These are phyloP conservation scores for Phyllotreta cruciferae DNA, from an alignment of 2,888 invertebrate species.

Conservation along the genomic window DNA sequence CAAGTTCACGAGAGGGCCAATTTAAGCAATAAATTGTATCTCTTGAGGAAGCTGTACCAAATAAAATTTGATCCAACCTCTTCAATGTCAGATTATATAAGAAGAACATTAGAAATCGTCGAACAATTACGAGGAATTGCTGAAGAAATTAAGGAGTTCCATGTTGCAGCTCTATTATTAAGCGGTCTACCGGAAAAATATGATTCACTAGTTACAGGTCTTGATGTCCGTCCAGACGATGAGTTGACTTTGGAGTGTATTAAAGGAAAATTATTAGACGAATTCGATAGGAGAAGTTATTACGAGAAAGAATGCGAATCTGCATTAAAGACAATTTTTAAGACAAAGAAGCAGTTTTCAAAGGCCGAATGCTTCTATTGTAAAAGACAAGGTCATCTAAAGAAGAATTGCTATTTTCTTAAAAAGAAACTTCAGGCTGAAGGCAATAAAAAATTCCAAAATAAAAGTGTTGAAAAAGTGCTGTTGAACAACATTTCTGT, in stretches of 20 bases:
- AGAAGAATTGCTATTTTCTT: neutral
- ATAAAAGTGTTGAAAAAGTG: no score
- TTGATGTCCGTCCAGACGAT: slow-evolving; percentile 1
- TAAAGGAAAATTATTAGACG: neutral
- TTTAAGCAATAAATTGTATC: neutral
- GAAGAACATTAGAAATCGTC: slow-evolving; percentile 25
- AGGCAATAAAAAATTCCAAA: no score
- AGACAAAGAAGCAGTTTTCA: neutral
- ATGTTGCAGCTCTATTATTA: slow-evolving; percentile 15
- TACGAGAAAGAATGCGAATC: neutral
- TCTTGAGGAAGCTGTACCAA: neutral
- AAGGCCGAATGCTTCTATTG: neutral
- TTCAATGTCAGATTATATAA: slow-evolving; percentile 33
- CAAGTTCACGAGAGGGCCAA: neutral
- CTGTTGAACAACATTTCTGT: no score
- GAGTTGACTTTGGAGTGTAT: no score
- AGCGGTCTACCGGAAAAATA: neutral
- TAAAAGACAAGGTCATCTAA: neutral
- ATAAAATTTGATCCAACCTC: no score
- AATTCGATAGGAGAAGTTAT: neutral
- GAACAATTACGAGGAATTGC: slow-evolving; percentile 26
- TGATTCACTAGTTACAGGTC: no score
- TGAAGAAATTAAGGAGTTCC: slow-evolving; percentile 24
- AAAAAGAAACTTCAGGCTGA: neutral
- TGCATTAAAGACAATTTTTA: neutral